Evolutionary conservation across 2,113 vertebrate genomes (phyloP).

Genomic region (Sigmodon hispidus): DNA sequence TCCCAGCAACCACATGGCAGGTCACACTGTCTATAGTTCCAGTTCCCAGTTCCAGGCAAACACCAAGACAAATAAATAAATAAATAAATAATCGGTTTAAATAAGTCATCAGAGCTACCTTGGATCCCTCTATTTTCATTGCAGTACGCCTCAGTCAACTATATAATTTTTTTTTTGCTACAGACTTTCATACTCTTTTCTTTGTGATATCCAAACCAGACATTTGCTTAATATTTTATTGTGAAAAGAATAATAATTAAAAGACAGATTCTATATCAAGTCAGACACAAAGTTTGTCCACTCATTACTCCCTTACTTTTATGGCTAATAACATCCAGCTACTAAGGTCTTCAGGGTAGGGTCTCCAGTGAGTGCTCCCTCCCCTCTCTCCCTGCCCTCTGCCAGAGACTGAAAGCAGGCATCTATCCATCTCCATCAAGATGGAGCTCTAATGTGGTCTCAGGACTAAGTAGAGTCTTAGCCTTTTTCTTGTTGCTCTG

Average conservation of each 20-base stretch:
- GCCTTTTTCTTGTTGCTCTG: background rate
- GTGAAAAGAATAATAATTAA: slow-evolving; percentile 1
- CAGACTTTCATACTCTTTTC: background rate
- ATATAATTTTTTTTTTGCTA: background rate
- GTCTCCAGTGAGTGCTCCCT: background rate
- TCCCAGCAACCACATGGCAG: no score
- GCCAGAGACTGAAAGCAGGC: background rate
- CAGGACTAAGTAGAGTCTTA: background rate
- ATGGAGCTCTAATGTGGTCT: background rate
- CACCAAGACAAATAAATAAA: no score
- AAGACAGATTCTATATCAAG: background rate
- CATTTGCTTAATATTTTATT: background rate
- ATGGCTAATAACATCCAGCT: background rate
- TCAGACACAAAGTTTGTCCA: background rate
- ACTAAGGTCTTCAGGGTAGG: background rate
- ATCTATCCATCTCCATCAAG: background rate
- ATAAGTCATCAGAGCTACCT: background rate
- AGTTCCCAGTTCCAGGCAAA: no score
- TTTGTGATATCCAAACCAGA: background rate
- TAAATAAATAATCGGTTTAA: no score
- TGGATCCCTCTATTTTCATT: background rate
- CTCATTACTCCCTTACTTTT: background rate
- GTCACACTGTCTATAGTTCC: no score
- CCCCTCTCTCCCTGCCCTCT: background rate
- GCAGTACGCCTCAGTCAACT: background rate